Evolutionary conservation across 2,797 vertebrate genomes (phyloP).

Genomic region (Alectoris magna): DNA sequence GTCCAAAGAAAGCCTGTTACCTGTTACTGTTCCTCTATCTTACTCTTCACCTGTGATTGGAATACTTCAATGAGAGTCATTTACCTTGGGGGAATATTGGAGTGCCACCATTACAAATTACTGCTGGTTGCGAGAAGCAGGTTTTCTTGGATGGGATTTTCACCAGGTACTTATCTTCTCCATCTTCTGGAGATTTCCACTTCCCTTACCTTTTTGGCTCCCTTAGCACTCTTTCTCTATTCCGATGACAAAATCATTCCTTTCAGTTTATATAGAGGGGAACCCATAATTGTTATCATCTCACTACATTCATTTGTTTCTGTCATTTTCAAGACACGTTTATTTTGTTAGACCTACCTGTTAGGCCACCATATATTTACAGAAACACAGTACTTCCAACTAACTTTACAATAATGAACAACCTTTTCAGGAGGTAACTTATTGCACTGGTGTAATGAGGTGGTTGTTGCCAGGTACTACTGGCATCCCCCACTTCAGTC

Average conservation of each 20-base stretch:
- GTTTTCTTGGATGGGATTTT: not conserved
- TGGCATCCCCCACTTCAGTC: not conserved
- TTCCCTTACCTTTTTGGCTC: not conserved
- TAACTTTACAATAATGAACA: not conserved
- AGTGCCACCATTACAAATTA: not conserved
- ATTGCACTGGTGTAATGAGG: not conserved
- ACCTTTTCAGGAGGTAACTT: not conserved
- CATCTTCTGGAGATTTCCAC: not conserved
- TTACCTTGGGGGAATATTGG: not conserved
- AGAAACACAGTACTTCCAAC: not conserved
- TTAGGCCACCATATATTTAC: not conserved
- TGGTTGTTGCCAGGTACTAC: not conserved
- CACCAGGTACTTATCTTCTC: not conserved
- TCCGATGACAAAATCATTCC: not conserved
- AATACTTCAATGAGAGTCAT: not conserved
- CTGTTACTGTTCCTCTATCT: not conserved
- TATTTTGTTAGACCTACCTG: not conserved
- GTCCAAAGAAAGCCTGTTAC: not conserved
- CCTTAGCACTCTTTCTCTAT: not conserved
- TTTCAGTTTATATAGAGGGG: not conserved
- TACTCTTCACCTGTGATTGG: not conserved
- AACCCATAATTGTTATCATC: not conserved
- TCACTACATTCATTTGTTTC: accelerated
- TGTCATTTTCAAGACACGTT: not conserved
- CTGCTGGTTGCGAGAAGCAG: not conserved